Conservation (phyloP, 2,888 invertebrate genomes). For the Tetranychus piercei region DNA sequence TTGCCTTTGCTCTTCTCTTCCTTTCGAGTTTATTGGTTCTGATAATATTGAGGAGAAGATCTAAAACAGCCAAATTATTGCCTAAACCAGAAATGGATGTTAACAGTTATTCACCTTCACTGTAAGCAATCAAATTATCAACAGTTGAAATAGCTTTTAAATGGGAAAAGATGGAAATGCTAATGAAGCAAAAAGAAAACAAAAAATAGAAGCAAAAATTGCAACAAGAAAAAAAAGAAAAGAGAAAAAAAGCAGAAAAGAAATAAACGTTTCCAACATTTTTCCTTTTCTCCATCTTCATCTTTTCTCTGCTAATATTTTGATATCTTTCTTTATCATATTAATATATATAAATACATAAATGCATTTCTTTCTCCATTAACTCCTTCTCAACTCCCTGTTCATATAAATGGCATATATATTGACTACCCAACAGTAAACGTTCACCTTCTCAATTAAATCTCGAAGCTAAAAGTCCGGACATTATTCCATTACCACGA, state of each 20-base stretch:
- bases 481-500: slow-evolving; percentile 6
- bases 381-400: background rate
- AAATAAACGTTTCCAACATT: too few species aligned
- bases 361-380: background rate
- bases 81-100: background rate
- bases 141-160: too few species aligned
- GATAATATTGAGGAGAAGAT: background rate
- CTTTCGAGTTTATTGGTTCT: background rate
- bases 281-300: too few species aligned
- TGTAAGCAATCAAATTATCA: background rate
- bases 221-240: too few species aligned
- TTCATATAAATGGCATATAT: background rate
- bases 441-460: slow-evolving; percentile 1
- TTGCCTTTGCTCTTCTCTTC: background rate
- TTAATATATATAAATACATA: background rate
- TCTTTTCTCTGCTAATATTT: too few species aligned
- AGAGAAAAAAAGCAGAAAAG: too few species aligned
- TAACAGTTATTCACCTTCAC: background rate
- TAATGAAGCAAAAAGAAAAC: too few species aligned
- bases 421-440: background rate
- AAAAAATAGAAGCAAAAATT: too few species aligned
- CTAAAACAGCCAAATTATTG: background rate
- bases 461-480: slow-evolving; percentile 7
- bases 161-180: too few species aligned
- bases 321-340: too few species aligned